Percentiles rank a stretch among this genome's conserved stretches.
These are phyloP conservation scores for Uria lomvia DNA, from an alignment of 2,113 vertebrate species.

Conservation along the genomic window DNA sequence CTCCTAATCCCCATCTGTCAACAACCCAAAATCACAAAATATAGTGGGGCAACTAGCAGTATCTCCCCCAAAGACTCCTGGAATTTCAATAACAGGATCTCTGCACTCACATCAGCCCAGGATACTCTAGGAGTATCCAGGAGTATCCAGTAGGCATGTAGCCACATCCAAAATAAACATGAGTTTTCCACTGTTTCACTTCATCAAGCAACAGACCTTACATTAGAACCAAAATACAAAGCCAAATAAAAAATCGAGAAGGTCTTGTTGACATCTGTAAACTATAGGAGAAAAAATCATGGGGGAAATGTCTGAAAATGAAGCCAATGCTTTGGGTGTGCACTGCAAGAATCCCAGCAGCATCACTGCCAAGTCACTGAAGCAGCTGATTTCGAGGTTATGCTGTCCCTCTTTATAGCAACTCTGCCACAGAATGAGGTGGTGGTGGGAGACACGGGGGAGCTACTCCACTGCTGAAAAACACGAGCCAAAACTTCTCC, in stretches of 20 bases:
- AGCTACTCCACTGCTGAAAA: not conserved
- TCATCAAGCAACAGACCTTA: not conserved
- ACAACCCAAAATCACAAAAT: not conserved
- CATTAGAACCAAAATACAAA: not conserved
- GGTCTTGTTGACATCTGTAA: not conserved
- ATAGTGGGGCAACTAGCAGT: not conserved
- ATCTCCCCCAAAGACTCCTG: not conserved
- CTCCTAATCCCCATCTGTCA: not conserved
- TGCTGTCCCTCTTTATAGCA: not conserved
- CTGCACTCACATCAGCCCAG: not conserved
- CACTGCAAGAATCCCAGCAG: not conserved
- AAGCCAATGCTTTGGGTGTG: not conserved
- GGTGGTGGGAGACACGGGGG: not conserved
- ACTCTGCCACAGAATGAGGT: not conserved
- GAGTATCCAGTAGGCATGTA: not conserved
- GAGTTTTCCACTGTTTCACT: not conserved
- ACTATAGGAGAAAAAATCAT: not conserved
- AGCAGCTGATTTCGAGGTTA: not conserved
- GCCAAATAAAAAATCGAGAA: rapidly evolving
- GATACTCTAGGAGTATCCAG: too few species aligned
- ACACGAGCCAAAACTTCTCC: not conserved
- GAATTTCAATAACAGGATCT: not conserved
- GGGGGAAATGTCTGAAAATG: not conserved
- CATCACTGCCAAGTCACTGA: not conserved
- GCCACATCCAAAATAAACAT: not conserved